Percentiles rank a stretch among this genome's conserved stretches.
These are phyloP conservation scores for Enteromius trimaculatus DNA, from an alignment of 2,797 vertebrate species.

Conservation along the genomic window DNA sequence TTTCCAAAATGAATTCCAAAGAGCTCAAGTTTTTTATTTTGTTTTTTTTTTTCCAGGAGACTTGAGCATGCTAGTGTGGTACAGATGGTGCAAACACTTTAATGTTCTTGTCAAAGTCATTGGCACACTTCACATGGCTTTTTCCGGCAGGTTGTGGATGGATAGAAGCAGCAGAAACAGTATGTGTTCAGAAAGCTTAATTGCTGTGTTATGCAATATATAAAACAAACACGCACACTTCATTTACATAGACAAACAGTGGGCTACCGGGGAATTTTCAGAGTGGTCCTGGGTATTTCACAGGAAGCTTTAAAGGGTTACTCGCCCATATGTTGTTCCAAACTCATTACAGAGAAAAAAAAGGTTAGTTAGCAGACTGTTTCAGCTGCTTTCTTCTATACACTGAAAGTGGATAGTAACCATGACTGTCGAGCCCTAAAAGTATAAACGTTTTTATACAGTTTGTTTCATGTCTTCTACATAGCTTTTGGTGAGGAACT, in stretches of 20 bases:
- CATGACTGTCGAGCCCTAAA: not conserved
- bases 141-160: constrained; percentile 4
- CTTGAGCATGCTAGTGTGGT: not conserved
- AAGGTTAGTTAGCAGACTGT: not conserved
- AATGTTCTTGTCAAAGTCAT: constrained; percentile 13
- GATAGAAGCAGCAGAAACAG: constrained; percentile 3
- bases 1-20: not conserved
- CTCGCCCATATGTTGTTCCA: not conserved
- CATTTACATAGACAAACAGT: constrained; percentile 53
- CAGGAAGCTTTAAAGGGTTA: not conserved
- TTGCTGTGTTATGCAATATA: constrained; percentile 45
- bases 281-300: constrained; percentile 33
- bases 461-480: not conserved
- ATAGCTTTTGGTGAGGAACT: not conserved
- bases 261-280: constrained; percentile 11
- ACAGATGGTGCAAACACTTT: not conserved
- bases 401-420: not conserved
- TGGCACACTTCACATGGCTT: constrained; percentile 12
- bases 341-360: not conserved
- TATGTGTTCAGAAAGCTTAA: constrained; percentile 30
- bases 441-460: not conserved
- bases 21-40: not conserved
- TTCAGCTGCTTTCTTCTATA: not conserved
- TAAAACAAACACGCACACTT: constrained; percentile 31
- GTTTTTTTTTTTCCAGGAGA: not conserved